Percentiles rank a stretch among this genome's conserved stretches.
Evolutionary conservation across 2,113 vertebrate genomes (phyloP).

Genomic region (Eolophus roseicapilla): DNA sequence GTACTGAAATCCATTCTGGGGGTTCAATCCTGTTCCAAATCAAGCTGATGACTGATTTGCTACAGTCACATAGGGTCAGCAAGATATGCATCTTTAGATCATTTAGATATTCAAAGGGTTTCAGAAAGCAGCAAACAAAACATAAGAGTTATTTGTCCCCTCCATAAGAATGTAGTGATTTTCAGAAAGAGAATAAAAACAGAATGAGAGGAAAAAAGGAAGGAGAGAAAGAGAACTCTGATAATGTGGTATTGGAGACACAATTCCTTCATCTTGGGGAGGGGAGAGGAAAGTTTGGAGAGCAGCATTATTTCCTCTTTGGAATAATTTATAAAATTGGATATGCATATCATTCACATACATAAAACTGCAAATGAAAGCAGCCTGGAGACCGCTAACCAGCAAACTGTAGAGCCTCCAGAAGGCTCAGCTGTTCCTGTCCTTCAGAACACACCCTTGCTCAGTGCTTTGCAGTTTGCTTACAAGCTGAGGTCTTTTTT

Average conservation of each 20-base stretch:
- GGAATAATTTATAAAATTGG: neutral
- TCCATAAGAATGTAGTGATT: neutral
- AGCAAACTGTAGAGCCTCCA: neutral
- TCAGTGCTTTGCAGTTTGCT: neutral
- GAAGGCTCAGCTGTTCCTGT: conserved; percentile 68
- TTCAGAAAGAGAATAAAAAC: neutral
- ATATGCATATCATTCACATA: neutral
- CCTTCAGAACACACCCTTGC: conserved; percentile 56
- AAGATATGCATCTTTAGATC: neutral
- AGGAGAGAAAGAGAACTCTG: neutral
- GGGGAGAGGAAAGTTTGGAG: neutral
- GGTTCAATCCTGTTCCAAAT: neutral
- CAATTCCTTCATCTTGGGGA: neutral
- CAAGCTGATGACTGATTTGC: neutral
- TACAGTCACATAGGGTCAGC: neutral
- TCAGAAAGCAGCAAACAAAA: conserved; percentile 38
- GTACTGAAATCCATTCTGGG: neutral
- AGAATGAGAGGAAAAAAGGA: neutral
- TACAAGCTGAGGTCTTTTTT: conserved; percentile 19
- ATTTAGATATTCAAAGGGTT: neutral
- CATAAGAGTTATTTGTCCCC: neutral
- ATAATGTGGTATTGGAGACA: neutral
- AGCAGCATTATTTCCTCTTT: neutral
- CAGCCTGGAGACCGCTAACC: neutral
- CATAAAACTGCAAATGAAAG: neutral